Conservation (phyloP, 2,888 invertebrate species). For the Nebria salina region DNA sequence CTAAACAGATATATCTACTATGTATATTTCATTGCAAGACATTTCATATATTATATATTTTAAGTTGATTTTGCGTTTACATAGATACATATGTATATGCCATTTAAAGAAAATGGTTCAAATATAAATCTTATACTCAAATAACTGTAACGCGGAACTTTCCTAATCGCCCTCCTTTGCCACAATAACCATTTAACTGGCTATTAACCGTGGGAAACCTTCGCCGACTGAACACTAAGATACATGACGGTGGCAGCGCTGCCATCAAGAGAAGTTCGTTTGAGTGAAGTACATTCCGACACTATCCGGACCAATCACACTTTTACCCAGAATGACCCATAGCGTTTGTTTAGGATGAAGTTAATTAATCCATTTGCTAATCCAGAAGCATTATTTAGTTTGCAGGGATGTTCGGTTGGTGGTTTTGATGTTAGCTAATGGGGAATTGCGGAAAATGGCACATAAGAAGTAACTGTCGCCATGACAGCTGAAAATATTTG, state of each 20-base stretch:
- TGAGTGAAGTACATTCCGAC: constrained; percentile 29
- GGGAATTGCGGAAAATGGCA: background rate
- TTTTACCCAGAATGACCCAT: constrained; percentile 36
- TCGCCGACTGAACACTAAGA: constrained; percentile 26
- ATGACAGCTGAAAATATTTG: background rate
- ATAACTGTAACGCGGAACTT: constrained; percentile 35
- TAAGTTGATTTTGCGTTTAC: too few species aligned
- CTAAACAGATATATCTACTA: too few species aligned
- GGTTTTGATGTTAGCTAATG: constrained; percentile 16
- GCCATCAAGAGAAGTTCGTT: background rate
- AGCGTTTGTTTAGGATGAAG: constrained; percentile 45
- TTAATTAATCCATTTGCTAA: constrained; percentile 46
- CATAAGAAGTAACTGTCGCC: background rate
- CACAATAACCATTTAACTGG: constrained; percentile 39
- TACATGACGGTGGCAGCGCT: constrained; percentile 26
- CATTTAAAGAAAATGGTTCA: background rate
- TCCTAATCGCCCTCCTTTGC: constrained; percentile 40
- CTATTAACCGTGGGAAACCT: constrained; percentile 43
- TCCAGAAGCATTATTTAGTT: constrained; percentile 44
- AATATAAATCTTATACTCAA: constrained; percentile 25
- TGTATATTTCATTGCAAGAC: too few species aligned
- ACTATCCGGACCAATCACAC: constrained; percentile 32
- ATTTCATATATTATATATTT: too few species aligned
- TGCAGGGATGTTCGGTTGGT: constrained; percentile 31
- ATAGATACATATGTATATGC: background rate